A percentile compares a stretch with the other conserved stretches of the same genome.
phyloP scores from a whole-genome alignment of 1,140 invertebrate species.

The Dermatophagoides farinae region DNA sequence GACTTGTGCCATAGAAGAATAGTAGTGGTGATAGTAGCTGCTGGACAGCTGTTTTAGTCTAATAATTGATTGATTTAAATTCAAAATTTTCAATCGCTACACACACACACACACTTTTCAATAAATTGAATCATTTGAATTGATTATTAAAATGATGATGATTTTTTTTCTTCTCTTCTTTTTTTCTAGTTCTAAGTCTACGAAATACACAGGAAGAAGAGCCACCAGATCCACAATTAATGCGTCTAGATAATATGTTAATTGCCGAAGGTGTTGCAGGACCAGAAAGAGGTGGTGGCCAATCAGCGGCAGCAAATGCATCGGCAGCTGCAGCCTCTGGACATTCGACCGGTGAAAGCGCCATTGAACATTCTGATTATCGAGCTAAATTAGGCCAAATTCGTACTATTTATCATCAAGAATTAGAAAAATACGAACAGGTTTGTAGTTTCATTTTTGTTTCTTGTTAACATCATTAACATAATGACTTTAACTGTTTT shows the following conservation, averaged over 20 bases:
- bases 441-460: conserved; percentile 27
- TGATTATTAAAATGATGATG: background rate
- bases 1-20: no score
- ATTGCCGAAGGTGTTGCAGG: conserved; percentile 97
- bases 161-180: conserved; percentile 15
- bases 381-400: conserved; percentile 96
- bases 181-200: conserved; percentile 57
- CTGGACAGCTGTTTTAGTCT: no score
- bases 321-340: conserved; percentile 62
- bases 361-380: conserved; percentile 97
- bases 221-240: conserved; percentile 91
- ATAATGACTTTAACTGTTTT: background rate
- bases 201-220: conserved; percentile 95
- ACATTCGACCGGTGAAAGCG: conserved; percentile 56
- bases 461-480: background rate
- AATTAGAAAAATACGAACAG: conserved; percentile 96
- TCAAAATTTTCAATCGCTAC: no score
- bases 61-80: no score
- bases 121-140: no score
- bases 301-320: conserved; percentile 69
- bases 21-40: no score
- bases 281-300: conserved; percentile 82
- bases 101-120: no score
- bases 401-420: conserved; percentile 94
- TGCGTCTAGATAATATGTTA: conserved; percentile 98